phyloP scores from a whole-genome alignment of 2,888 invertebrate genomes.

The Callyntrura sp. region DNA sequence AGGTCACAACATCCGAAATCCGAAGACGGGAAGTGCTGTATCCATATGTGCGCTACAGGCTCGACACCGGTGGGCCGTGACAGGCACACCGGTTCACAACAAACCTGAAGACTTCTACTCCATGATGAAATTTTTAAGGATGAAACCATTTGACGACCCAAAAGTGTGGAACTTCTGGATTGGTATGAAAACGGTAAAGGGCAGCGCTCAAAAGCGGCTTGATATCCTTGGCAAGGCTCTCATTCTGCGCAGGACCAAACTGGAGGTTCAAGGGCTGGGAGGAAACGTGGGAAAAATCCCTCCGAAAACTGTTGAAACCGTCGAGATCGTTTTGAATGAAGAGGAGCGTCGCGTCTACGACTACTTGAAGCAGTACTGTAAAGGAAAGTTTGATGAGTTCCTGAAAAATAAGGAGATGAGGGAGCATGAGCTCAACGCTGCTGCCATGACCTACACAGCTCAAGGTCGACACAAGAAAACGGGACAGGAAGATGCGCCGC shows the following conservation, averaged over 20 bases:
- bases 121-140: constrained; percentile 92
- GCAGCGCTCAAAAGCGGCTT: constrained; percentile 90
- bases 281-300: constrained; percentile 88
- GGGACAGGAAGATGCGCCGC: neutral
- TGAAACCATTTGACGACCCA: constrained; percentile 95
- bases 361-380: constrained; percentile 87
- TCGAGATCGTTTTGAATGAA: constrained; percentile 88
- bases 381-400: constrained; percentile 84
- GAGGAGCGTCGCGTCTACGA: constrained; percentile 93
- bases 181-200: constrained; percentile 88
- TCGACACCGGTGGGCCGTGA: constrained; percentile 92
- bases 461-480: constrained; percentile 6
- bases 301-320: constrained; percentile 87
- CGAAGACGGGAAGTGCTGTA: constrained; percentile 91
- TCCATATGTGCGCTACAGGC: constrained; percentile 90
- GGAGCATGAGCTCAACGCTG: constrained; percentile 67
- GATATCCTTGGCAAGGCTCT: constrained; percentile 93
- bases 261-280: constrained; percentile 89
- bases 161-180: constrained; percentile 97
- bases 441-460: constrained; percentile 69
- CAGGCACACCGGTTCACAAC: constrained; percentile 98
- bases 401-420: constrained; percentile 72
- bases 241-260: constrained; percentile 95
- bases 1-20: constrained; percentile 96
- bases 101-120: constrained; percentile 88